phyloP scores from a whole-genome alignment of 2,113 vertebrate genomes.

The Hiodon tergisus region DNA sequence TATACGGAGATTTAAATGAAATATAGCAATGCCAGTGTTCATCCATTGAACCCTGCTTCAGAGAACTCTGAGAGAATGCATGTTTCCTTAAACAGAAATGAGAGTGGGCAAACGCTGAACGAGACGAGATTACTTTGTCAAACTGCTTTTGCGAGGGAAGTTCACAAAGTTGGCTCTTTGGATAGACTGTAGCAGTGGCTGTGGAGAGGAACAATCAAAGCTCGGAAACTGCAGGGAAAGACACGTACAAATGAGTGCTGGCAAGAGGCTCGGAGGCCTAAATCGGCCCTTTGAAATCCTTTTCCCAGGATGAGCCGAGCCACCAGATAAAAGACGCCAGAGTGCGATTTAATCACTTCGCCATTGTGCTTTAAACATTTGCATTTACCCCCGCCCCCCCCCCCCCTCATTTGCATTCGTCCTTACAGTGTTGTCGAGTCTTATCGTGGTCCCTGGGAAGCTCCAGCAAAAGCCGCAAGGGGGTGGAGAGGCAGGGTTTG shows the following conservation, averaged over 20 bases:
- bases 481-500: constrained; percentile 18
- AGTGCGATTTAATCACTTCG: constrained; percentile 57
- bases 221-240: constrained; percentile 30
- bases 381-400: constrained; percentile 47
- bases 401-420: constrained; percentile 55
- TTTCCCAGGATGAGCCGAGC: constrained; percentile 33
- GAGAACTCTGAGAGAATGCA: neutral
- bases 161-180: constrained; percentile 32
- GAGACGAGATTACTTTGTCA: constrained; percentile 22
- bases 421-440: constrained; percentile 59
- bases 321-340: constrained; percentile 45
- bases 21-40: too few species aligned
- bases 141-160: constrained; percentile 28
- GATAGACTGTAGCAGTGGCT: constrained; percentile 24
- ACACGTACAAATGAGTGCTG: constrained; percentile 36
- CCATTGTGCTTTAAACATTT: constrained; percentile 55
- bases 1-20: too few species aligned
- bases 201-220: constrained; percentile 43
- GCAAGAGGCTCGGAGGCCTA: constrained; percentile 28
- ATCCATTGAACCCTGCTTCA: too few species aligned
- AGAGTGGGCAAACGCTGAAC: neutral
- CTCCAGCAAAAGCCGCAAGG: constrained; percentile 8
- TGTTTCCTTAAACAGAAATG: neutral
- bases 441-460: constrained; percentile 41
- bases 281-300: constrained; percentile 39